phyloP scores from a whole-genome alignment of 2,888 invertebrate genomes.

The Rambutsinella grinnellia region DNA sequence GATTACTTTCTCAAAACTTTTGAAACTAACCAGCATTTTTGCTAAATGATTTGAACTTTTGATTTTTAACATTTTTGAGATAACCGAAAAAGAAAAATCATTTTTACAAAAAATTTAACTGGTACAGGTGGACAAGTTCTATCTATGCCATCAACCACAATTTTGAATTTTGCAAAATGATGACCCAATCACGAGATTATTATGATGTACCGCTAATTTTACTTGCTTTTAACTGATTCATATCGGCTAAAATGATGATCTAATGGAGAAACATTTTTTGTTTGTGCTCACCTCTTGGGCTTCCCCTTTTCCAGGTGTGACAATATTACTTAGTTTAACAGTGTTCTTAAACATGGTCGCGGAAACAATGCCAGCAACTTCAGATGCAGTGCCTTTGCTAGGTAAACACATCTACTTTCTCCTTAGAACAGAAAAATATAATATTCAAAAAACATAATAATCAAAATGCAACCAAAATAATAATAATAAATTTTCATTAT shows the following conservation, averaged over 20 bases:
- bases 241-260: too few relatives aligned
- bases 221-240: too few relatives aligned
- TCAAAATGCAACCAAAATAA: background rate
- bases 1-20: too few relatives aligned
- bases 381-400: slow-evolving; percentile 90
- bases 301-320: slow-evolving; percentile 81
- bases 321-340: slow-evolving; percentile 96
- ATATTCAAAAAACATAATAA: background rate
- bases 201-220: too few relatives aligned
- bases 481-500: background rate
- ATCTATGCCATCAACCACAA: background rate
- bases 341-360: slow-evolving; percentile 99
- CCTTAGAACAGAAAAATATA: background rate
- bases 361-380: slow-evolving; percentile 98
- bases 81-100: too few relatives aligned
- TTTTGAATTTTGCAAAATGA: background rate
- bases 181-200: too few relatives aligned
- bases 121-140: background rate
- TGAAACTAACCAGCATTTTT: too few relatives aligned
- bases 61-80: too few relatives aligned
- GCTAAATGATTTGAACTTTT: too few relatives aligned
- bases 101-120: too few relatives aligned
- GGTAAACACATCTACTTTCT: slow-evolving; percentile 71
- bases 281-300: slow-evolving; percentile 59
- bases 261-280: background rate